These are phyloP conservation scores for Microcaecilia unicolor DNA, from an alignment of 2,797 vertebrate genomes.

Conservation along the genomic window DNA sequence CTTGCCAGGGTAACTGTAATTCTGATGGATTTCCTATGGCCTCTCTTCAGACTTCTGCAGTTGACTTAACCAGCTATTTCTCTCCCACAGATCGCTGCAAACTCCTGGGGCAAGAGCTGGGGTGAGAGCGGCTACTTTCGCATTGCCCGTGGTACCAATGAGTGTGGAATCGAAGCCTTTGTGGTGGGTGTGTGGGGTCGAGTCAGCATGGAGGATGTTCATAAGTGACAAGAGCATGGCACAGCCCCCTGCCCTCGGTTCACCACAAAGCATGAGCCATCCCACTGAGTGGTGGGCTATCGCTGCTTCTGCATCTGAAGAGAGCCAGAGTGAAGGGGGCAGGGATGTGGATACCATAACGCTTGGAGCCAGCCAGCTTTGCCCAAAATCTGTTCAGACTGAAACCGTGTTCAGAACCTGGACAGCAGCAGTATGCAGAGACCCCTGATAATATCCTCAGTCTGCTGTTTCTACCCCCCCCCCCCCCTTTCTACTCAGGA, in stretches of 20 bases:
- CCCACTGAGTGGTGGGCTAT: too few relatives aligned
- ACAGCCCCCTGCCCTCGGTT: not conserved
- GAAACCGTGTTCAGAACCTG: too few relatives aligned
- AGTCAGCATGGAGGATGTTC: constrained; percentile 91
- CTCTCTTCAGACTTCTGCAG: too few relatives aligned
- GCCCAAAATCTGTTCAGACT: too few relatives aligned
- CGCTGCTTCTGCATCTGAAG: too few relatives aligned
- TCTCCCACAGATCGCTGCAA: constrained; percentile 74
- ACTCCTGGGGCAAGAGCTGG: constrained; percentile 93
- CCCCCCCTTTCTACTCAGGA: too few relatives aligned
- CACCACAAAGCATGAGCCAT: not conserved
- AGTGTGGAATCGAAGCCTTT: constrained; percentile 90
- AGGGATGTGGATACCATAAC: too few relatives aligned
- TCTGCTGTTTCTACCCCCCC: not conserved
- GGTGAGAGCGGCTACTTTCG: constrained; percentile 87
- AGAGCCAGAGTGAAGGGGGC: too few relatives aligned
- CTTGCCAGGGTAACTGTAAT: too few relatives aligned
- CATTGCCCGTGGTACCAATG: constrained; percentile 81
- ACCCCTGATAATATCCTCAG: not conserved
- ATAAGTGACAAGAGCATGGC: constrained; percentile 7
- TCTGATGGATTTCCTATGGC: too few relatives aligned
- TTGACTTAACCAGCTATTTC: not conserved
- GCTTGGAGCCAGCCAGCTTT: too few relatives aligned
- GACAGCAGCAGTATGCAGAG: too few relatives aligned
- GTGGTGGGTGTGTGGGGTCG: constrained; percentile 91